Evolutionary conservation across 2,797 vertebrate genomes (phyloP).

Genomic region (Xiphophorus birchmanni): DNA sequence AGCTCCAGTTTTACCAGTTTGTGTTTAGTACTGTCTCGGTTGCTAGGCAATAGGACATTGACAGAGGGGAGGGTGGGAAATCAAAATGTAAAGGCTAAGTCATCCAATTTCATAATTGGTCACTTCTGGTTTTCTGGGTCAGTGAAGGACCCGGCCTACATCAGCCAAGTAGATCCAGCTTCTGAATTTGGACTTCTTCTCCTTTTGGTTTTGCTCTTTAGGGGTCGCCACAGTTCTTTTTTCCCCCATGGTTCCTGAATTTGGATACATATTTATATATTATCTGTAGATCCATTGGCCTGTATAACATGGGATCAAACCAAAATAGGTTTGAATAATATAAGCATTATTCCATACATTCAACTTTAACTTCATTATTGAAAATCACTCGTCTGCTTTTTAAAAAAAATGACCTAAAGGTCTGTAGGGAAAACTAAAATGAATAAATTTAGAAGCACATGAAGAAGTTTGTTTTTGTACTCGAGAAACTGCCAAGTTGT

Average conservation of each 20-base stretch:
- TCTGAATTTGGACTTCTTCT: neutral
- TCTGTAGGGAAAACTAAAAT: neutral
- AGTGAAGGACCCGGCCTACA: neutral
- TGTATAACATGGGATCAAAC: neutral
- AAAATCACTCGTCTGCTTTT: neutral
- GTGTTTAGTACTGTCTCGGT: neutral
- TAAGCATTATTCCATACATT: neutral
- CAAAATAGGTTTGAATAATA: neutral
- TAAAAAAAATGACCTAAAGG: neutral
- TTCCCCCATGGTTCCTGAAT: neutral
- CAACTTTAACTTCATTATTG: neutral
- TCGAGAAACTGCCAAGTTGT: neutral
- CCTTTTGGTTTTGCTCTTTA: too few relatives aligned
- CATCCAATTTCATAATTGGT: neutral
- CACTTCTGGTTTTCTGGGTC: neutral
- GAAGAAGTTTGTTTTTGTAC: neutral
- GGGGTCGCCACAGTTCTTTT: too few relatives aligned
- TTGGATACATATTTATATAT: neutral
- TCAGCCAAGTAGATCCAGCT: neutral
- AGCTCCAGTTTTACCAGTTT: neutral
- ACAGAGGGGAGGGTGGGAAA: neutral
- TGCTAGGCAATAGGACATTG: neutral
- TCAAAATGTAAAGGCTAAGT: neutral
- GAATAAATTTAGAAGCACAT: neutral
- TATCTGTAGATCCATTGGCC: neutral